Evolutionary conservation across 2,888 invertebrate genomes (phyloP).

Genomic region (Ectobius pallidus): DNA sequence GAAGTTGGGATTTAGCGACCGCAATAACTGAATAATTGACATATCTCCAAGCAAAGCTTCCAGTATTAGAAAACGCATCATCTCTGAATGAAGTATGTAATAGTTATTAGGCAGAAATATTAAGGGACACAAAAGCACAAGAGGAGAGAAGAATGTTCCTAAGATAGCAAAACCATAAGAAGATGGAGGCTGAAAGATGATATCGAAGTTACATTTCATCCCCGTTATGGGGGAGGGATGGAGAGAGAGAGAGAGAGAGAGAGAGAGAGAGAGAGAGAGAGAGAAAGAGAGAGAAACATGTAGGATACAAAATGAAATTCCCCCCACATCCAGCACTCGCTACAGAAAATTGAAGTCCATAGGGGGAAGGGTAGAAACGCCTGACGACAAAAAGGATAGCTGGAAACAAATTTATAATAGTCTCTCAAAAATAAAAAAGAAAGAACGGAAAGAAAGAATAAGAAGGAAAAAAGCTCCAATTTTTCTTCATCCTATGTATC

Average conservation of each 20-base stretch:
- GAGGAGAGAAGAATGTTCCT: conserved; percentile 36
- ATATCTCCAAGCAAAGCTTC: background rate
- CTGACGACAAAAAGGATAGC: conserved; percentile 42
- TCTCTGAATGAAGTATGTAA: background rate
- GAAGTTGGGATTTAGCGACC: too few relatives aligned
- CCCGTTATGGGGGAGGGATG: background rate
- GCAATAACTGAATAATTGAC: conserved; percentile 20
- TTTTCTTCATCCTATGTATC: conserved; percentile 33
- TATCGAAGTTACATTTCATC: conserved; percentile 43
- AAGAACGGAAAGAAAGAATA: background rate
- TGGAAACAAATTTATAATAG: conserved; percentile 44
- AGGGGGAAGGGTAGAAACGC: conserved; percentile 37
- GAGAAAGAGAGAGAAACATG: conserved; percentile 25
- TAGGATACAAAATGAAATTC: conserved; percentile 42
- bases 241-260: conserved; percentile 13
- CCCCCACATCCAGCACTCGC: conserved; percentile 35
- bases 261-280: background rate
- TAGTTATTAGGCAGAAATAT: conserved; percentile 2
- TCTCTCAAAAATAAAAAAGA: conserved; percentile 33
- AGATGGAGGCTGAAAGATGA: conserved; percentile 41
- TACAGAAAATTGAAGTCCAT: conserved; percentile 43
- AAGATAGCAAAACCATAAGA: conserved; percentile 31
- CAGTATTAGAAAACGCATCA: background rate
- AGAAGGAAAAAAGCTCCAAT: conserved; percentile 29
- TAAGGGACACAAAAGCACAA: conserved; percentile 11